Percentiles rank a stretch among this genome's conserved stretches.
Evolutionary conservation across 2,888 invertebrate species (phyloP).

Genomic region (Drosophila diplacantha): DNA sequence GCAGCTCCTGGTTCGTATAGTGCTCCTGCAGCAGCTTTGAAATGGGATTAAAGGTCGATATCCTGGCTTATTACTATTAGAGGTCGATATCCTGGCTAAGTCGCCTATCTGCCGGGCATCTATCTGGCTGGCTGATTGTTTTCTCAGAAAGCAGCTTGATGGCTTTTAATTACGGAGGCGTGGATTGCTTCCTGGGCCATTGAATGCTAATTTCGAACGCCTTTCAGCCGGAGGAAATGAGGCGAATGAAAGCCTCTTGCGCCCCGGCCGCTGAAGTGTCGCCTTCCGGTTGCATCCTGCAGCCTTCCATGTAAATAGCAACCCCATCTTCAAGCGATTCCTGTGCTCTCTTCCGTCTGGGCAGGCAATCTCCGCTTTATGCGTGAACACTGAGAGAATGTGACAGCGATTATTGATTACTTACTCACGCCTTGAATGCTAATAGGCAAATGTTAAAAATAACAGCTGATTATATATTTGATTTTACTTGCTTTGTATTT

Average conservation of each 20-base stretch:
- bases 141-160: conserved; percentile 24
- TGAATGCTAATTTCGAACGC: conserved; percentile 55
- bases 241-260: conserved; percentile 43
- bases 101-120: neutral
- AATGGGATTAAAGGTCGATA: conserved; percentile 41
- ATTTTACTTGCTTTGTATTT: neutral
- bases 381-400: conserved; percentile 11
- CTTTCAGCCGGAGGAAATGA: conserved; percentile 55
- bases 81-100: conserved; percentile 45
- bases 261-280: conserved; percentile 44
- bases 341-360: conserved; percentile 6
- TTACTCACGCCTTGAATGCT: neutral
- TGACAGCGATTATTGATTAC: neutral
- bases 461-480: neutral
- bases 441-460: no score
- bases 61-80: conserved; percentile 12
- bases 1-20: neutral
- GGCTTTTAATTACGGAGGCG: conserved; percentile 42
- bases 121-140: conserved; percentile 1
- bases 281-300: conserved; percentile 57
- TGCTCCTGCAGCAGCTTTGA: conserved; percentile 1
- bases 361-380: conserved; percentile 8
- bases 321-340: neutral
- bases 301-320: conserved; percentile 55
- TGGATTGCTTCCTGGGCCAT: conserved; percentile 32